These are phyloP conservation scores for Ornithorhynchus anatinus DNA, from an alignment of 2,113 vertebrate genomes.

Conservation along the genomic window DNA sequence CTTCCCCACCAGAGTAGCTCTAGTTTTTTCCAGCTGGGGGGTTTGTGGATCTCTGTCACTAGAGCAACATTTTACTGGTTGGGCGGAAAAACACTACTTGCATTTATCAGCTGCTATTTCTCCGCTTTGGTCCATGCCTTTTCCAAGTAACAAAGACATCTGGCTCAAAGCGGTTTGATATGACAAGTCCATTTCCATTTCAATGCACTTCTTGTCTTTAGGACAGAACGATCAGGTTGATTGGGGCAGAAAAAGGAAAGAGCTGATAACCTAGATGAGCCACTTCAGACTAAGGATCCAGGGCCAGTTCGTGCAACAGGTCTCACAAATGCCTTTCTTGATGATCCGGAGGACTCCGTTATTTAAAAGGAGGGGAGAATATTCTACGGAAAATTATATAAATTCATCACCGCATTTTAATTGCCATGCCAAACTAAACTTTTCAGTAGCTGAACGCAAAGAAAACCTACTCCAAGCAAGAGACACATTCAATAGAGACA, in stretches of 20 bases:
- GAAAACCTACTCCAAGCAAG: no score
- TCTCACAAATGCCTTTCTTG: not conserved
- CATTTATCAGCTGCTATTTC: not conserved
- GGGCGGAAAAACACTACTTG: not conserved
- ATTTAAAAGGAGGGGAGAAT: not conserved
- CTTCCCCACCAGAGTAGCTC: no score
- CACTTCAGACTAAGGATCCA: not conserved
- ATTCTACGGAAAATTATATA: not conserved
- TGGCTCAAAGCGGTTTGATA: not conserved
- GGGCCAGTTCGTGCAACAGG: not conserved
- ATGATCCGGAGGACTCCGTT: not conserved
- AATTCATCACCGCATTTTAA: not conserved
- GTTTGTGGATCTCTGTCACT: not conserved
- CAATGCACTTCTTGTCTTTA: not conserved
- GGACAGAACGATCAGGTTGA: not conserved
- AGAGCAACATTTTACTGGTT: not conserved
- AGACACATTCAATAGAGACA: no score
- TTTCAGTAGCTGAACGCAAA: no score
- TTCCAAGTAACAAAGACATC: not conserved
- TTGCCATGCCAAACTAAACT: not conserved
- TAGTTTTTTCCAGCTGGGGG: not conserved
- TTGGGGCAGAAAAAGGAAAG: not conserved
- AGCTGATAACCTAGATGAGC: not conserved
- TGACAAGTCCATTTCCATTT: slow-evolving; percentile 5
- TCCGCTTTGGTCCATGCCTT: not conserved